phyloP scores from a whole-genome alignment of 2,797 vertebrate genomes.

The Gastrophryne carolinensis region DNA sequence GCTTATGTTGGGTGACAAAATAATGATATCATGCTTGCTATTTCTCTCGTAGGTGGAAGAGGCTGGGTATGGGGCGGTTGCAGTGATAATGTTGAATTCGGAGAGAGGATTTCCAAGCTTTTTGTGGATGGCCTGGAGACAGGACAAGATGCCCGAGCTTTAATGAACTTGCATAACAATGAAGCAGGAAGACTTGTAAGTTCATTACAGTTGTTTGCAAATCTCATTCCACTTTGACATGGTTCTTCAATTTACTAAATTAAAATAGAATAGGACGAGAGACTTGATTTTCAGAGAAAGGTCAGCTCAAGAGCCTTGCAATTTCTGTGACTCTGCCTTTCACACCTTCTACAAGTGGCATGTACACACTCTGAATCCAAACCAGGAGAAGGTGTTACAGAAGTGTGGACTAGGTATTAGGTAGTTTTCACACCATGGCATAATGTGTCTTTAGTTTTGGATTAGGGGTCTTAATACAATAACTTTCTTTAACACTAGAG shows the following conservation, averaged over 20 bases:
- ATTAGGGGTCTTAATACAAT: conserved; percentile 21
- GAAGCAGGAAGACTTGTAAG: conserved; percentile 89
- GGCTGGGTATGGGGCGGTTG: conserved; percentile 98
- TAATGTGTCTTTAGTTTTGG: conserved; percentile 11
- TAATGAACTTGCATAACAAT: conserved; percentile 95
- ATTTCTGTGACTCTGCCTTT: background rate
- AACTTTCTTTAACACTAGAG: conserved; percentile 1
- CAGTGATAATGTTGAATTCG: conserved; percentile 93
- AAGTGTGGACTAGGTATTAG: background rate
- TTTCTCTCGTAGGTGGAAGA: conserved; percentile 76
- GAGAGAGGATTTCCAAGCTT: conserved; percentile 89
- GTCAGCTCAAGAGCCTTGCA: background rate
- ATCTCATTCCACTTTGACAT: background rate
- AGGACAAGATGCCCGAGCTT: conserved; percentile 88
- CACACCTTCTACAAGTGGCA: background rate
- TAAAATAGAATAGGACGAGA: conserved; percentile 9
- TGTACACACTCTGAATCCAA: background rate
- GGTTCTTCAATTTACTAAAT: background rate
- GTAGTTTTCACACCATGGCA: background rate
- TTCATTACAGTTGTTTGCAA: conserved; percentile 36
- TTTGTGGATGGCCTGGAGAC: conserved; percentile 93
- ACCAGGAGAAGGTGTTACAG: background rate
- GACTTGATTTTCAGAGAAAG: background rate
- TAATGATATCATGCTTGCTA: background rate
- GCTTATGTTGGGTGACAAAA: background rate